Evolutionary conservation across 2,888 invertebrate species (phyloP).

Genomic region (Dicranocentrus wangi): DNA sequence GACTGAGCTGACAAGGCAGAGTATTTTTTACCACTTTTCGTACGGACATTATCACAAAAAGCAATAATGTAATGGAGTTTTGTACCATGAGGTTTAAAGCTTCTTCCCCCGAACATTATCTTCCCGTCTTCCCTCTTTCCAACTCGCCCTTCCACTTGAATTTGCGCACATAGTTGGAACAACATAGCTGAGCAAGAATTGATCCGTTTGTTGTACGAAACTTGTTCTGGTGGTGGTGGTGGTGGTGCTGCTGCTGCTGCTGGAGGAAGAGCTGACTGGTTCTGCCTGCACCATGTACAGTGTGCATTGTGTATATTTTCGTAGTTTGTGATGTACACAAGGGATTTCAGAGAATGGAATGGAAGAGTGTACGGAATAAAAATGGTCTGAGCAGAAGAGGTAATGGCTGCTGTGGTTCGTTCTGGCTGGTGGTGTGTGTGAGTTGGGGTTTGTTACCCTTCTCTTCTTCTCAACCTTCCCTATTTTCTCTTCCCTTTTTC

Average conservation of each 20-base stretch:
- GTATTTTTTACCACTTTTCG: no score
- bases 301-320: constrained; percentile 6
- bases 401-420: constrained; percentile 27
- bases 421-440: not conserved
- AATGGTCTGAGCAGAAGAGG: not conserved
- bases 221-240: not conserved
- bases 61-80: no score
- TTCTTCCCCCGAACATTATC: no score
- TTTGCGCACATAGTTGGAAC: constrained; percentile 51
- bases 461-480: not conserved
- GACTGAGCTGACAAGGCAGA: no score
- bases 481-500: not conserved
- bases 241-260: not conserved
- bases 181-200: constrained; percentile 49
- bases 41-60: no score
- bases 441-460: constrained; percentile 54
- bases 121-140: constrained; percentile 19
- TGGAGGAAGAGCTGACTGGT: not conserved
- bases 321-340: not conserved
- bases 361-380: not conserved
- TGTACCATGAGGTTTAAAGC: no score
- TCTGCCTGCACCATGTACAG: not conserved
- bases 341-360: not conserved
- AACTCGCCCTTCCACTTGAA: constrained; percentile 59
- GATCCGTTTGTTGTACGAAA: constrained; percentile 38